Conservation (phyloP, 2,113 vertebrate species). For the Dunckerocampus dactyliophorus region DNA sequence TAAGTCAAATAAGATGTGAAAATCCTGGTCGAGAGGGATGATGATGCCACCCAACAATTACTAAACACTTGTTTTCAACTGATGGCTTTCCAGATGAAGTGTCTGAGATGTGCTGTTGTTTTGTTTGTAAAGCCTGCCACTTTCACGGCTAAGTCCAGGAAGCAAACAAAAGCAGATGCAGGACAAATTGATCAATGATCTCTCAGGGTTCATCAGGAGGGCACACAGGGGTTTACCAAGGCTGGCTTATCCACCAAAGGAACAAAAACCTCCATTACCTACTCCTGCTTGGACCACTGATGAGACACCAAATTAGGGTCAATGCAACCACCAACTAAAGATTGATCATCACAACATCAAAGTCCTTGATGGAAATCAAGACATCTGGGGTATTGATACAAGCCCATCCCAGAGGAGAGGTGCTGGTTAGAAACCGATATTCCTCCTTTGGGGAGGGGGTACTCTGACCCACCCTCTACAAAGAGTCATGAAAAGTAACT, state of each 20-base stretch:
- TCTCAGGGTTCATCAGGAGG: conserved; percentile 70
- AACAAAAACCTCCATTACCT: conserved; percentile 71
- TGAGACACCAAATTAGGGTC: conserved; percentile 73
- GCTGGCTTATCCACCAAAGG: conserved; percentile 76
- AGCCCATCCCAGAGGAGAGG: conserved; percentile 63
- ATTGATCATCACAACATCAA: conserved; percentile 78
- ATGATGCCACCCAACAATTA: conserved; percentile 30
- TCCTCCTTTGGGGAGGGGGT: conserved; percentile 49
- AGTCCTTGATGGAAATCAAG: conserved; percentile 72
- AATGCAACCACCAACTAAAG: conserved; percentile 74
- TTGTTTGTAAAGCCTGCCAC: conserved; percentile 52
- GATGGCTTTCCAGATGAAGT: conserved; percentile 27
- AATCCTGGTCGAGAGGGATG: conserved; percentile 55
- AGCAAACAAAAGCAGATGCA: conserved; percentile 68
- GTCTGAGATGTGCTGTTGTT: conserved; percentile 48
- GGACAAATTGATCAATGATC: conserved; percentile 73
- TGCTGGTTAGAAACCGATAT: conserved; percentile 68
- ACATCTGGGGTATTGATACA: conserved; percentile 75
- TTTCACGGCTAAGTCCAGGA: conserved; percentile 61
- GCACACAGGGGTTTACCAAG: conserved; percentile 66
- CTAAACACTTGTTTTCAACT: conserved; percentile 19
- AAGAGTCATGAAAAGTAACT: conserved; percentile 55
- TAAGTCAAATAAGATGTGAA: conserved; percentile 57
- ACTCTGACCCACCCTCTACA: conserved; percentile 63
- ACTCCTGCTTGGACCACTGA: conserved; percentile 63